Percentiles rank a stretch among this genome's conserved stretches.
These are phyloP conservation scores for Steinernema khuongi DNA, from an alignment of 1,140 invertebrate species.

Conservation along the genomic window DNA sequence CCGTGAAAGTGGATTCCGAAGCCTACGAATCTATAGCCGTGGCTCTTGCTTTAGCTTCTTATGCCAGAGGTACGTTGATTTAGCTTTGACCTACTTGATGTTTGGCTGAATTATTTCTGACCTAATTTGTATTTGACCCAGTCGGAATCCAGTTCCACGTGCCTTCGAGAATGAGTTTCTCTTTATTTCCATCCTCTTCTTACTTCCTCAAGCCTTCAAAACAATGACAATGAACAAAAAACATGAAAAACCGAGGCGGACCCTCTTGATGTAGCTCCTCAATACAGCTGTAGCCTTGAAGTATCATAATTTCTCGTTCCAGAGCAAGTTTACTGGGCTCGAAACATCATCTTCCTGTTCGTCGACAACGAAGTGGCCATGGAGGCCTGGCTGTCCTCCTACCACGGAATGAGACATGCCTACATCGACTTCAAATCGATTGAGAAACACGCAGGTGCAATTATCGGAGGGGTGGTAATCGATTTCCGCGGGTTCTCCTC, in stretches of 20 bases:
- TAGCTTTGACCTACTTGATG: neutral
- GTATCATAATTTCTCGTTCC: conserved; percentile 19
- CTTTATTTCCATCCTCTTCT: no score
- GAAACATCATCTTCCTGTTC: conserved; percentile 41
- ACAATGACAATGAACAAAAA: no score
- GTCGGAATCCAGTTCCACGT: no score
- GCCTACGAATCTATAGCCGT: conserved; percentile 9
- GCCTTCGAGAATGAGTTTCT: neutral
- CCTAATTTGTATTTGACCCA: no score
- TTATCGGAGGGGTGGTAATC: conserved; percentile 24
- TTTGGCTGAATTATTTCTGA: neutral
- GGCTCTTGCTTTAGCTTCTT: conserved; percentile 9
- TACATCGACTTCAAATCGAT: conserved; percentile 10
- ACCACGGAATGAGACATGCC: conserved; percentile 25
- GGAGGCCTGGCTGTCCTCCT: conserved; percentile 38
- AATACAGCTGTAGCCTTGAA: no score
- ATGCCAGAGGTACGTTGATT: conserved; percentile 5
- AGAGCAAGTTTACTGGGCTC: conserved; percentile 45
- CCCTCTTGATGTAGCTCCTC: no score
- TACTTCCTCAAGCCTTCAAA: no score
- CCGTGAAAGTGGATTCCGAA: conserved; percentile 18
- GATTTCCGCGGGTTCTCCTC: conserved; percentile 24
- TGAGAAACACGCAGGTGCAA: conserved; percentile 16
- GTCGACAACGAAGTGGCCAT: conserved; percentile 30
- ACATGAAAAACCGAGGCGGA: no score